Evolutionary conservation across 2,797 vertebrate species (phyloP).

Genomic region (Euthynnus affinis): DNA sequence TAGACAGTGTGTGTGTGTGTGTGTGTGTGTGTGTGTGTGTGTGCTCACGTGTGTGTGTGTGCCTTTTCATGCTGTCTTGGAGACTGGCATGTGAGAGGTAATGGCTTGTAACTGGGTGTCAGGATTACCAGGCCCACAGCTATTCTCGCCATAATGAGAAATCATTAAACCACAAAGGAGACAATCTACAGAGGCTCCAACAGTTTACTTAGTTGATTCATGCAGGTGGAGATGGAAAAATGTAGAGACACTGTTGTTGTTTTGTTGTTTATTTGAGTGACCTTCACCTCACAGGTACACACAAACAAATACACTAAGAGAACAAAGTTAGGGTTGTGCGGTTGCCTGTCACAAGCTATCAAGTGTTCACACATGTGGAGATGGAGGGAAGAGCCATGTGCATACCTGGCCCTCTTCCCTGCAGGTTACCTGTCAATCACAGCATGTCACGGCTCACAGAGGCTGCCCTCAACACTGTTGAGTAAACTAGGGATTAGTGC

Average conservation of each 20-base stretch:
- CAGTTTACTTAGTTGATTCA: neutral
- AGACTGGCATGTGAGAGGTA: slow-evolving; percentile 60
- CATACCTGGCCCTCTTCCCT: slow-evolving; percentile 74
- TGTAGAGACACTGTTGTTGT: neutral
- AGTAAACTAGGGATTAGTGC: slow-evolving; percentile 52
- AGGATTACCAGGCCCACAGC: slow-evolving; percentile 59
- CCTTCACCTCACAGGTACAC: slow-evolving; percentile 4
- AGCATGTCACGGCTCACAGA: slow-evolving; percentile 69
- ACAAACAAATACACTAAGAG: slow-evolving; percentile 12
- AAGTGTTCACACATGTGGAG: slow-evolving; percentile 64
- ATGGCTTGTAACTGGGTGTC: slow-evolving; percentile 66
- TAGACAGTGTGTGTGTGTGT: neutral
- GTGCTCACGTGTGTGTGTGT: too few species aligned
- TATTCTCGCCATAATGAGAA: slow-evolving; percentile 46
- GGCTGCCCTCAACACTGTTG: slow-evolving; percentile 30
- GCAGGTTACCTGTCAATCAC: slow-evolving; percentile 80
- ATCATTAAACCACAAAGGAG: slow-evolving; percentile 45
- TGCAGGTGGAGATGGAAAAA: neutral
- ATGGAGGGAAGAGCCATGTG: slow-evolving; percentile 44
- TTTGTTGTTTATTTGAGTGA: neutral
- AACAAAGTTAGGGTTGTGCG: slow-evolving; percentile 40
- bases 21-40: slow-evolving; percentile 9
- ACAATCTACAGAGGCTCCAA: slow-evolving; percentile 1
- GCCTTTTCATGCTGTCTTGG: slow-evolving; percentile 31
- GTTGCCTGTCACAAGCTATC: slow-evolving; percentile 73